Evolutionary conservation across 2,888 invertebrate genomes (phyloP).

Genomic region (Plemyria rubiginata): DNA sequence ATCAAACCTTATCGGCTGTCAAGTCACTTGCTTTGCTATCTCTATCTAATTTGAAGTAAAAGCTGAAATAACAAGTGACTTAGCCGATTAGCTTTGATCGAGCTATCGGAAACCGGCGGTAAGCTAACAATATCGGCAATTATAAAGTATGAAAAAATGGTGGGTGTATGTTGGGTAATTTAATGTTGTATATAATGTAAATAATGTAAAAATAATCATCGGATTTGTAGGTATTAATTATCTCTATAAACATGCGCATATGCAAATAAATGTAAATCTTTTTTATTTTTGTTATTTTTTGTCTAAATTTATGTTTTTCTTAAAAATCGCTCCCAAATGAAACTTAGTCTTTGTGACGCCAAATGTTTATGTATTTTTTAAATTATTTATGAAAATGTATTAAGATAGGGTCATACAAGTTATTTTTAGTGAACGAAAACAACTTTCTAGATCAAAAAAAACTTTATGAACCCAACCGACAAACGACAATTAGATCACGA

Average conservation of each 20-base stretch:
- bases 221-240: constrained; percentile 63
- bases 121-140: too few relatives aligned
- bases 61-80: too few relatives aligned
- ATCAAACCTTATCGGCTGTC: too few relatives aligned
- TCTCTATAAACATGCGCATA: constrained; percentile 48
- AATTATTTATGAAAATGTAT: constrained; percentile 49
- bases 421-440: neutral
- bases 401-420: constrained; percentile 23
- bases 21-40: too few relatives aligned
- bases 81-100: too few relatives aligned
- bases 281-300: constrained; percentile 67
- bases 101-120: too few relatives aligned
- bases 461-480: too few relatives aligned
- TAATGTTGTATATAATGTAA: constrained; percentile 65
- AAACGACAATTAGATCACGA: too few relatives aligned
- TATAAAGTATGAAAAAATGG: too few relatives aligned
- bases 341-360: constrained; percentile 62
- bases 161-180: neutral
- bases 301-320: constrained; percentile 46
- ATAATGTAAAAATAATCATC: constrained; percentile 65
- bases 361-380: constrained; percentile 53
- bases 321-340: constrained; percentile 61
- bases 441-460: neutral
- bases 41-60: too few relatives aligned
- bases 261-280: constrained; percentile 42